A percentile compares a stretch with the other conserved stretches of the same genome.
Evolutionary conservation across 2,113 vertebrate species (phyloP).

Genomic region (Chunga burmeisteri): DNA sequence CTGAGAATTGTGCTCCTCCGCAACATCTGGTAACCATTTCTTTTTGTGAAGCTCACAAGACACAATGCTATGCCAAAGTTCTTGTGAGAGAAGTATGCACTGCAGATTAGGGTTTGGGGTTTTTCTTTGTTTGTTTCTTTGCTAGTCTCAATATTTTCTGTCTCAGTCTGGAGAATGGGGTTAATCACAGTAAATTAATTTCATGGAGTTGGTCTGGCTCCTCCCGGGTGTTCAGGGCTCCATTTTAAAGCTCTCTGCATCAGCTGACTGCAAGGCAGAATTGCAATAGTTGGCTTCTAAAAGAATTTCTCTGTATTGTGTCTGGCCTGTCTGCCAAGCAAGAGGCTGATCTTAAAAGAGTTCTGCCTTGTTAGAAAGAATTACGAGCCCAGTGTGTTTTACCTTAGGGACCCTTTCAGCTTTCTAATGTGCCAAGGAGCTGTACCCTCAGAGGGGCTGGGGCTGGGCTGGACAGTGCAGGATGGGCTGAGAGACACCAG

Average conservation of each 20-base stretch:
- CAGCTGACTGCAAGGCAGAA: neutral
- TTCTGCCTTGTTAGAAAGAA: neutral
- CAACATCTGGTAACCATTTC: neutral
- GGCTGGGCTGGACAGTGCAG: neutral
- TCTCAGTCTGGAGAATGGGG: neutral
- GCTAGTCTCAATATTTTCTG: neutral
- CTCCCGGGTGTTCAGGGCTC: neutral
- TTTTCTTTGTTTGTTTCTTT: neutral
- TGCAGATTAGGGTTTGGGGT: neutral
- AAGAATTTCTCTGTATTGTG: neutral
- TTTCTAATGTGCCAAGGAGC: neutral
- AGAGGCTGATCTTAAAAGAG: neutral
- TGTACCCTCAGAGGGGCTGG: neutral
- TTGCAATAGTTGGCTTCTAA: neutral
- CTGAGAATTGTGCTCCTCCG: neutral
- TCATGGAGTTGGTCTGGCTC: neutral
- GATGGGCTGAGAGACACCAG: neutral
- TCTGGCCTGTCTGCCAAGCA: neutral
- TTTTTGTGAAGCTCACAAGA: neutral
- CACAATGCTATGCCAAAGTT: neutral
- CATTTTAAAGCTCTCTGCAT: neutral
- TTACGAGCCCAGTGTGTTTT: neutral
- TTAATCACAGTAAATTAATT: neutral
- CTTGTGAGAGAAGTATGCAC: neutral
- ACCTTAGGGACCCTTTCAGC: neutral